These are phyloP conservation scores for Rhabdomys pumilio DNA, from an alignment of 2,797 vertebrate species.

Conservation along the genomic window DNA sequence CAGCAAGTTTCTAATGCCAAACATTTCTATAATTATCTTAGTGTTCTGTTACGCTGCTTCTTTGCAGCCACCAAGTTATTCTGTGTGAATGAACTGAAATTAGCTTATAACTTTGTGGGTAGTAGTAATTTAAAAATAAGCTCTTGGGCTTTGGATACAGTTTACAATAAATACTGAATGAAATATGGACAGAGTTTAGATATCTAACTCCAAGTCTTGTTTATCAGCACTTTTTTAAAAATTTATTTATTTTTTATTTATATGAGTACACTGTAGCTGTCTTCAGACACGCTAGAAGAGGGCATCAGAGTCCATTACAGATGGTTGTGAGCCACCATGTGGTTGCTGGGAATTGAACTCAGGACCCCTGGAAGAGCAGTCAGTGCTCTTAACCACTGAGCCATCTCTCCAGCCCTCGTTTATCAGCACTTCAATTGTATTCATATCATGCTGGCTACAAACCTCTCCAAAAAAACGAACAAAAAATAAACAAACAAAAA, in stretches of 20 bases:
- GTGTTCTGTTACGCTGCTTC: slow-evolving; percentile 35
- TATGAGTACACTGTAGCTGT: too few species aligned
- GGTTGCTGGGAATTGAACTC: too few species aligned
- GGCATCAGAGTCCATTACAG: too few species aligned
- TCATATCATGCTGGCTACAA: slow-evolving; percentile 23
- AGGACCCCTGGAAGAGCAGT: too few species aligned
- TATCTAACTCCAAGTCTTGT: slow-evolving; percentile 37
- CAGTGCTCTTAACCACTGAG: too few species aligned
- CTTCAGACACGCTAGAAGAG: too few species aligned
- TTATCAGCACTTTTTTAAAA: slow-evolving; percentile 18
- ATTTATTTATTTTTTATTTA: too few species aligned
- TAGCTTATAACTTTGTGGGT: background rate
- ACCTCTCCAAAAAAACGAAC: background rate
- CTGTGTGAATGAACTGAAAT: background rate
- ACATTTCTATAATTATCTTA: slow-evolving; percentile 10
- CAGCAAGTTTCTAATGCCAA: slow-evolving; percentile 33
- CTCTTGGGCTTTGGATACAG: background rate
- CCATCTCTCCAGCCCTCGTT: background rate
- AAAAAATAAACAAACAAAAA: background rate
- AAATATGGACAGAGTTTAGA: slow-evolving; percentile 61
- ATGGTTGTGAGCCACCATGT: too few species aligned
- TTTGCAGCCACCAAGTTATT: background rate
- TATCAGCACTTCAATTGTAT: slow-evolving; percentile 45
- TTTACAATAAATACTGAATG: slow-evolving; percentile 60
- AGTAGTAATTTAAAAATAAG: slow-evolving; percentile 34